A percentile compares a stretch with the other conserved stretches of the same genome.
Evolutionary conservation across 2,113 vertebrate genomes (phyloP).

Genomic region (Prunella himalayana): DNA sequence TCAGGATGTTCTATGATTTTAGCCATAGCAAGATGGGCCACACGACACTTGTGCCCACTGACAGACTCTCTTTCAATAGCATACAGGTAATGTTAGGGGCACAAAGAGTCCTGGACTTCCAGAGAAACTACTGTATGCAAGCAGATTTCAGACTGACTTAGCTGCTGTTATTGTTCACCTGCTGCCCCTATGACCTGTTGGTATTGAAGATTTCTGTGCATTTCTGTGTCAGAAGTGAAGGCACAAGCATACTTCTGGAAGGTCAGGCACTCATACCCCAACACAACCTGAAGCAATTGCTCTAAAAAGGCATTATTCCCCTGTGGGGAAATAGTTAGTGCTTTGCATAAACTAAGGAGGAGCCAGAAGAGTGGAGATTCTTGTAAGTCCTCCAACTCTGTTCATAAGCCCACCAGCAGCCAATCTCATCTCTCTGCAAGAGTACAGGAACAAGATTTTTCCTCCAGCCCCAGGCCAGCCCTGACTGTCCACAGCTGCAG

Average conservation of each 20-base stretch:
- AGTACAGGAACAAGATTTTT: rapidly evolving
- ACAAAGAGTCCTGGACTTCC: rapidly evolving
- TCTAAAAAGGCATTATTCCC: not conserved
- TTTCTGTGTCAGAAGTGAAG: not conserved
- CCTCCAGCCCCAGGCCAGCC: not conserved
- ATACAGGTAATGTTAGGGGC: rapidly evolving
- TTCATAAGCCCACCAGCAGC: not conserved
- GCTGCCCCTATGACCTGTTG: no score
- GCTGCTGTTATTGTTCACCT: not conserved
- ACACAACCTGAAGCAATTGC: not conserved
- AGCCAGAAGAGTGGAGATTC: not conserved
- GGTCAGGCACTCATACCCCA: not conserved
- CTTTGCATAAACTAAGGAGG: not conserved
- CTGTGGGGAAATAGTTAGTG: rapidly evolving
- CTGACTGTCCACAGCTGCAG: rapidly evolving
- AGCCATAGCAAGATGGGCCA: not conserved
- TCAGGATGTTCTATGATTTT: not conserved
- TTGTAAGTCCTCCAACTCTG: not conserved
- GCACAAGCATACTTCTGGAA: not conserved
- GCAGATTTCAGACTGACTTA: not conserved
- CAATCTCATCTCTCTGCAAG: rapidly evolving
- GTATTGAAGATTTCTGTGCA: not conserved
- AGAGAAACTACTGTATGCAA: not conserved
- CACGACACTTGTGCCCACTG: not conserved
- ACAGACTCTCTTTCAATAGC: rapidly evolving